Percentiles rank a stretch among this genome's conserved stretches.
These are phyloP conservation scores for Tricholaema leucomelas DNA, from an alignment of 2,113 vertebrate species.

Conservation along the genomic window DNA sequence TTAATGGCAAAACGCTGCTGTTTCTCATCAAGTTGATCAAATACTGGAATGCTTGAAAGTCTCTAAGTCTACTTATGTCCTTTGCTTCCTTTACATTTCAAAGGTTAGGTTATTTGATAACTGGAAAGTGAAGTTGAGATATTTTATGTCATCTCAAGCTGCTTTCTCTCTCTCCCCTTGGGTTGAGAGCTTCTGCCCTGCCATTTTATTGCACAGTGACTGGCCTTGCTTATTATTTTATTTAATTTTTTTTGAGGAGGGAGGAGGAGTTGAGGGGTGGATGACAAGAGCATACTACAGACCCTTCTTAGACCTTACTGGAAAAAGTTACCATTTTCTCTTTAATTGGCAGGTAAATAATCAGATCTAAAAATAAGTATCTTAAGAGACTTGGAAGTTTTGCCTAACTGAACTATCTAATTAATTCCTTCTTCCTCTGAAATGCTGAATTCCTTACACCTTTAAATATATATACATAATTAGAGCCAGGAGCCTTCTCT, in stretches of 20 bases:
- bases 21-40: background rate
- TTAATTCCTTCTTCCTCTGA: background rate
- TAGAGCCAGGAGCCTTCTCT: background rate
- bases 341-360: background rate
- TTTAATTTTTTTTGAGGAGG: background rate
- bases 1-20: background rate
- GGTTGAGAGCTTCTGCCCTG: background rate
- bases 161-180: background rate
- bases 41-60: background rate
- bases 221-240: background rate
- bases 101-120: background rate
- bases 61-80: background rate
- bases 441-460: background rate
- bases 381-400: background rate
- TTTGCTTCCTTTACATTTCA: background rate
- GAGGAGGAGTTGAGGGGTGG: background rate
- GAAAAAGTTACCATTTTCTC: background rate
- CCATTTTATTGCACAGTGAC: too few relatives aligned
- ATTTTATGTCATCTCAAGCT: background rate
- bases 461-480: background rate
- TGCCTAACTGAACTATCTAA: background rate
- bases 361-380: background rate
- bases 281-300: background rate
- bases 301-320: accelerated
- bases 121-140: background rate